Conservation (phyloP, 2,888 invertebrate genomes). For the Cantharis rufa region DNA sequence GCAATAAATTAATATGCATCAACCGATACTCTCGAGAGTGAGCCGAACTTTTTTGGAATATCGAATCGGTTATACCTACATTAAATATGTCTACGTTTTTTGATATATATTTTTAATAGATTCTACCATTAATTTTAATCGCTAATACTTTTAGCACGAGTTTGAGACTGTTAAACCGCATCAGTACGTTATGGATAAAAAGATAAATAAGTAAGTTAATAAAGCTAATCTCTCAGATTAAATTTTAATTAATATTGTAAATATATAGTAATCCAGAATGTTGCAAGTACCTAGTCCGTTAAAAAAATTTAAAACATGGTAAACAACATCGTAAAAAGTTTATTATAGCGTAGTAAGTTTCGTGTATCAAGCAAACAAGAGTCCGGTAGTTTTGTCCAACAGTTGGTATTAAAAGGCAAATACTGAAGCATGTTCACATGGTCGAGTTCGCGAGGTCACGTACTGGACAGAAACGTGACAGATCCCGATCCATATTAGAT, state of each 20-base stretch:
- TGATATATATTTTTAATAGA: neutral
- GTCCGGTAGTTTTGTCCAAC: constrained; percentile 29
- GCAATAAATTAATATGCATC: neutral
- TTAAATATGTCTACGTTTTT: too few species aligned
- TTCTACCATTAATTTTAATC: neutral
- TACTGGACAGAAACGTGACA: constrained; percentile 55
- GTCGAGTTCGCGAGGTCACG: constrained; percentile 52
- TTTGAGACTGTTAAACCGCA: neutral
- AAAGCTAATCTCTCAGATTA: neutral
- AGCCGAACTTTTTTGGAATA: neutral
- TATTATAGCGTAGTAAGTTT: constrained; percentile 7
- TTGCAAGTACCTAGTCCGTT: neutral
- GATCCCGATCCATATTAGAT: constrained; percentile 56
- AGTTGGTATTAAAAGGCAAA: constrained; percentile 47
- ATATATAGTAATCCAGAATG: neutral
- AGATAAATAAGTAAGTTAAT: neutral
- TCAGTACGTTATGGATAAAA: neutral
- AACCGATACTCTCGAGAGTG: neutral
- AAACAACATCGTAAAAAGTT: neutral
- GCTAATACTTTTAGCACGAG: neutral
- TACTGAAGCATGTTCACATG: constrained; percentile 51
- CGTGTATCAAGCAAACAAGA: constrained; percentile 6
- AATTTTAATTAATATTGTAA: neutral
- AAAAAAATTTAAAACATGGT: neutral
- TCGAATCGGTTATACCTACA: neutral